A percentile compares a stretch with the other conserved stretches of the same genome.
These are phyloP conservation scores for Galerucella calmariensis DNA, from an alignment of 2,888 invertebrate species.

Conservation along the genomic window DNA sequence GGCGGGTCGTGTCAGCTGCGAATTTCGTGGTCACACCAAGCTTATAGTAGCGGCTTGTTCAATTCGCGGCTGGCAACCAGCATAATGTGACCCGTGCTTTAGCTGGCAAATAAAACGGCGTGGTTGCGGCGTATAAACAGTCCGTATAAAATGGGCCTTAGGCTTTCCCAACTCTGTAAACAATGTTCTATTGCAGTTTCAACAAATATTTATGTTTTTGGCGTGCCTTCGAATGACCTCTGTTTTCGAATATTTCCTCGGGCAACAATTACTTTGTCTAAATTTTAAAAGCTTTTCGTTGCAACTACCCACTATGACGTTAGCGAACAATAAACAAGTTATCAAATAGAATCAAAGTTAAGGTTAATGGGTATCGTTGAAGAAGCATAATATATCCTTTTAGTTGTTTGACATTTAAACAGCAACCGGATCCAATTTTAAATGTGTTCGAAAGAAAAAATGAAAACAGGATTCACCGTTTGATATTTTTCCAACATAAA, in stretches of 20 bases:
- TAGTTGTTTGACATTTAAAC: constrained; percentile 39
- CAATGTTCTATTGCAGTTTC: too few relatives aligned
- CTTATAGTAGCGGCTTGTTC: too few relatives aligned
- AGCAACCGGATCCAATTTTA: constrained; percentile 23
- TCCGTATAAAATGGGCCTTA: too few relatives aligned
- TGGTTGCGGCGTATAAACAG: too few relatives aligned
- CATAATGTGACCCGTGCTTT: too few relatives aligned
- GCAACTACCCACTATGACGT: background rate
- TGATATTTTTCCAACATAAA: background rate
- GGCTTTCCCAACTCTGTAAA: too few relatives aligned
- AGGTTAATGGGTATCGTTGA: constrained; percentile 18
- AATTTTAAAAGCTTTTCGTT: constrained; percentile 16
- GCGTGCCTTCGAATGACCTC: background rate
- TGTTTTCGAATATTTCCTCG: background rate
- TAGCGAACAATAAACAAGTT: background rate
- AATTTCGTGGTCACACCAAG: too few relatives aligned
- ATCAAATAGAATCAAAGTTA: constrained; percentile 24
- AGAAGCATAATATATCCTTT: constrained; percentile 26
- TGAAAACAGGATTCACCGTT: constrained; percentile 23
- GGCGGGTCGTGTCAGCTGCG: too few relatives aligned
- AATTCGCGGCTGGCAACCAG: too few relatives aligned
- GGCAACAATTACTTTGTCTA: background rate
- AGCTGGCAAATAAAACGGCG: too few relatives aligned
- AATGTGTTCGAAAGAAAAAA: constrained; percentile 19
- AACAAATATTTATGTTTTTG: background rate